A percentile compares a stretch with the other conserved stretches of the same genome.
Evolutionary conservation across 2,888 invertebrate genomes (phyloP).

Genomic region (Zygogramma bicolorata): DNA sequence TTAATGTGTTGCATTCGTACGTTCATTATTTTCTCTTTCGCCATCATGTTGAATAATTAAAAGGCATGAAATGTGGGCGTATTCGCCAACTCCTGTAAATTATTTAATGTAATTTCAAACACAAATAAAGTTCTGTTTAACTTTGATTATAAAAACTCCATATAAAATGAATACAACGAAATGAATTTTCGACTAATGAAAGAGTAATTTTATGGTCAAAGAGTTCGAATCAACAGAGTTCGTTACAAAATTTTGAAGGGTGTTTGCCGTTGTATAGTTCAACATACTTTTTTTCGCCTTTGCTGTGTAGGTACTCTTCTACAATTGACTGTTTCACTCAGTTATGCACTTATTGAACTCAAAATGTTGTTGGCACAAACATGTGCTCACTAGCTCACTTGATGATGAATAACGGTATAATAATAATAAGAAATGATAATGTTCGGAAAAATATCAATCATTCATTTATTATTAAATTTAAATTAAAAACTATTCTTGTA

Average conservation of each 20-base stretch:
- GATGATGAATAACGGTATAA: no score
- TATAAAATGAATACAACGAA: constrained; percentile 42
- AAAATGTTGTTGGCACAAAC: no score
- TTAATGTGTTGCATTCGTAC: constrained; percentile 34
- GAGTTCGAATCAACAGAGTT: constrained; percentile 24
- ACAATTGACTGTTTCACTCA: no score
- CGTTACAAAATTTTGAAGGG: background rate
- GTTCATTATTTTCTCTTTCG: constrained; percentile 42
- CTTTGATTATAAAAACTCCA: constrained; percentile 59
- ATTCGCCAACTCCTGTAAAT: constrained; percentile 45
- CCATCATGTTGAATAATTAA: constrained; percentile 46
- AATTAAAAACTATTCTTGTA: no score
- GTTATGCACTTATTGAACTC: no score
- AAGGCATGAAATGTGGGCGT: constrained; percentile 45
- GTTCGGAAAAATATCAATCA: no score
- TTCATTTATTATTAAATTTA: no score
- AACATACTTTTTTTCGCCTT: background rate
- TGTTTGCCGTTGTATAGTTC: background rate
- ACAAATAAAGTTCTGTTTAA: constrained; percentile 58
- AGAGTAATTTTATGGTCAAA: constrained; percentile 47
- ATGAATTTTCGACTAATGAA: constrained; percentile 44
- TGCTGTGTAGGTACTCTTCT: no score
- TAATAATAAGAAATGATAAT: no score
- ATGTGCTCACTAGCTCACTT: no score
- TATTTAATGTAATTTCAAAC: constrained; percentile 59